These are phyloP conservation scores for Acanthosoma haemorrhoidale DNA, from an alignment of 2,888 invertebrate genomes.

Conservation along the genomic window DNA sequence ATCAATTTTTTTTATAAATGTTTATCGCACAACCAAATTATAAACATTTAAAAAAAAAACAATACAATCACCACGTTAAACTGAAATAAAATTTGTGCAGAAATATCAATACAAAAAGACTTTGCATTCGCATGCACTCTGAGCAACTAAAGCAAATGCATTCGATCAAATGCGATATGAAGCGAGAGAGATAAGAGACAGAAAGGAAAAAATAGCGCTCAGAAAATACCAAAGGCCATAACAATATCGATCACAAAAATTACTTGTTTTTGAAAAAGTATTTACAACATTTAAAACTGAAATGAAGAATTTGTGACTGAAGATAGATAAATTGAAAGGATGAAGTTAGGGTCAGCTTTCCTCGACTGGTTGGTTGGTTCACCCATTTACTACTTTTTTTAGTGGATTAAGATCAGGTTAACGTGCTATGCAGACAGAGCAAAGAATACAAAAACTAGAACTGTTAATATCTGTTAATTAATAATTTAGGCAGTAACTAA, in stretches of 20 bases:
- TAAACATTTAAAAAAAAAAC: not conserved
- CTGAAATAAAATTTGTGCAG: not conserved
- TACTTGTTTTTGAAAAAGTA: not conserved
- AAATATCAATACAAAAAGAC: constrained; percentile 18
- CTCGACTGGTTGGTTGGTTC: constrained; percentile 26
- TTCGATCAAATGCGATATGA: not conserved
- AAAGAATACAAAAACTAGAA: too few relatives aligned
- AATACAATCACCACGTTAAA: not conserved
- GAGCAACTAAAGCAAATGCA: not conserved
- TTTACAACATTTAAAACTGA: constrained; percentile 24
- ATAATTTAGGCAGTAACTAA: not conserved
- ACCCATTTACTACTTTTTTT: constrained; percentile 7
- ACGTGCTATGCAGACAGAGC: too few relatives aligned
- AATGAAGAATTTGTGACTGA: not conserved
- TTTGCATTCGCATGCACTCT: not conserved
- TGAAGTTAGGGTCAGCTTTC: not conserved
- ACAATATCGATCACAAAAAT: not conserved
- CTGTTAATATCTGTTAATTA: too few relatives aligned
- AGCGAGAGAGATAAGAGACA: not conserved
- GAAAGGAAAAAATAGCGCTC: not conserved
- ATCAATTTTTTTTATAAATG: not conserved
- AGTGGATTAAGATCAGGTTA: not conserved
- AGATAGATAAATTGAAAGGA: constrained; percentile 15
- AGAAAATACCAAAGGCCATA: not conserved
- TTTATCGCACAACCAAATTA: not conserved